Percentiles rank a stretch among this genome's conserved stretches.
These are phyloP conservation scores for Aromia moschata DNA, from an alignment of 2,888 invertebrate species.

Conservation along the genomic window DNA sequence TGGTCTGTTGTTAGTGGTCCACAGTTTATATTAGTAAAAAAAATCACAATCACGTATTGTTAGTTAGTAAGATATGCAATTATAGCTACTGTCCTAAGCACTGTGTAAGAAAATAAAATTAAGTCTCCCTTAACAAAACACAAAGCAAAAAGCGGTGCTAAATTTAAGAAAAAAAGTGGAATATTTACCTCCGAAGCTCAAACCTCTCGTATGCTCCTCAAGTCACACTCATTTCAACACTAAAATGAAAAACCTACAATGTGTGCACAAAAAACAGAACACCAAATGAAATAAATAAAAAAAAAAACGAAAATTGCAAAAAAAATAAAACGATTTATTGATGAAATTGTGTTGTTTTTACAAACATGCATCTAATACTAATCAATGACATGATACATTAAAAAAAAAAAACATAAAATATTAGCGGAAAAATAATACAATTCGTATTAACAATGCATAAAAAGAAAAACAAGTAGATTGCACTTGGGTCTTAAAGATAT, in stretches of 20 bases:
- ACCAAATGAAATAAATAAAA: too few species aligned
- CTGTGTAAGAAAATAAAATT: neutral
- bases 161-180: constrained; percentile 50
- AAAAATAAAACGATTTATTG: constrained; percentile 54
- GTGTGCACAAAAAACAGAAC: constrained; percentile 61
- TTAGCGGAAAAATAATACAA: constrained; percentile 17
- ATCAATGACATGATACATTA: constrained; percentile 36
- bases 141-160: constrained; percentile 54
- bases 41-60: neutral
- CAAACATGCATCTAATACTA: constrained; percentile 42
- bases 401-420: constrained; percentile 32
- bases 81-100: neutral
- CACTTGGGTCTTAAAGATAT: constrained; percentile 15
- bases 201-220: constrained; percentile 5
- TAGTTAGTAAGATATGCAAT: neutral
- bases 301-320: too few species aligned
- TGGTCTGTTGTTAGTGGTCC: too few species aligned
- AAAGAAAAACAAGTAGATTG: constrained; percentile 33
- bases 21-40: too few species aligned
- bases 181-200: constrained; percentile 35
- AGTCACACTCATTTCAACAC: constrained; percentile 31
- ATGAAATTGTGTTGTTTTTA: constrained; percentile 39
- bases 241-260: constrained; percentile 61
- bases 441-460: constrained; percentile 29
- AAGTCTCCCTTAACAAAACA: constrained; percentile 61